These are phyloP conservation scores for Octomys mimax DNA, from an alignment of 2,797 vertebrate species.

Conservation along the genomic window DNA sequence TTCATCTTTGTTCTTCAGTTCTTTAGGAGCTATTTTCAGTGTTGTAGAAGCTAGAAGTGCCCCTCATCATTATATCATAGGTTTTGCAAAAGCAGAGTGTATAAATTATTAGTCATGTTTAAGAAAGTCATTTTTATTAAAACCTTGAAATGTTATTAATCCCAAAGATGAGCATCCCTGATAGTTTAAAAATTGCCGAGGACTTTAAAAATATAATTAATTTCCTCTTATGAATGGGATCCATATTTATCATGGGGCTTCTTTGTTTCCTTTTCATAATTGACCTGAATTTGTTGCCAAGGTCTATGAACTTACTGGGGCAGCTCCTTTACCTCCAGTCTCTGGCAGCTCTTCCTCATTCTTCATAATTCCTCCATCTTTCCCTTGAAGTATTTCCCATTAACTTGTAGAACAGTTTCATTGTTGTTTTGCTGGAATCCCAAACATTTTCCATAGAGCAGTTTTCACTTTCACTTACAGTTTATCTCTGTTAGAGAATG, in stretches of 20 bases:
- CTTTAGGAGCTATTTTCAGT: constrained; percentile 68
- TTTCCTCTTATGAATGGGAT: constrained; percentile 72
- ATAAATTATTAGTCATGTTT: constrained; percentile 75
- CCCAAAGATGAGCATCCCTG: constrained; percentile 37
- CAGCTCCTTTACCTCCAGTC: background rate
- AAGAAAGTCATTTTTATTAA: constrained; percentile 72
- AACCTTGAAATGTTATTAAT: constrained; percentile 73
- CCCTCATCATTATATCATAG: constrained; percentile 61
- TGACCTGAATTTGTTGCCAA: constrained; percentile 16
- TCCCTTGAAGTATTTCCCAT: constrained; percentile 78
- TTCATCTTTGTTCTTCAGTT: constrained; percentile 76
- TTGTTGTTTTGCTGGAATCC: constrained; percentile 84
- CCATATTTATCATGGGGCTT: constrained; percentile 62
- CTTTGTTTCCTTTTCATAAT: constrained; percentile 60
- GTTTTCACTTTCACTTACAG: constrained; percentile 87
- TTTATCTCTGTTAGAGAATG: constrained; percentile 85
- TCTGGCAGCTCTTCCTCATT: constrained; percentile 32
- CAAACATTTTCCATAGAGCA: constrained; percentile 83
- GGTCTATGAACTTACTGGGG: constrained; percentile 51
- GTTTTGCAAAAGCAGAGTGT: constrained; percentile 56
- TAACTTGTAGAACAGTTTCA: constrained; percentile 75
- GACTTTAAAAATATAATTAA: constrained; percentile 77
- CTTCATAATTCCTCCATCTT: constrained; percentile 68
- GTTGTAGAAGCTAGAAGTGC: constrained; percentile 58
- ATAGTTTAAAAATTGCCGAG: constrained; percentile 74